Evolutionary conservation across 1,140 invertebrate genomes (phyloP).

Genomic region (Aphis gossypii): DNA sequence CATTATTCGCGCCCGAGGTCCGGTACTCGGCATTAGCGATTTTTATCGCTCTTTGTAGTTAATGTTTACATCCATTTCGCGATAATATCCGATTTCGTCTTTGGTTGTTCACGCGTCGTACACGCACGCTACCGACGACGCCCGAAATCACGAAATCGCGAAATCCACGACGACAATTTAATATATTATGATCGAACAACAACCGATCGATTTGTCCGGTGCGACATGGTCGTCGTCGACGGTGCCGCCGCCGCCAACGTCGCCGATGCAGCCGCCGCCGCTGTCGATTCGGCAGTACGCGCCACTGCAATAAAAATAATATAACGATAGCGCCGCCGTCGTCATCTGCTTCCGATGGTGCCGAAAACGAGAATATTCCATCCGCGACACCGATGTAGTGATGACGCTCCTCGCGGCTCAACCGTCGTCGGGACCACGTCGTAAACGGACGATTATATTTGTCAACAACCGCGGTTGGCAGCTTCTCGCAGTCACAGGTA

Average conservation of each 20-base stretch:
- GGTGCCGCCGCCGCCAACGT: neutral
- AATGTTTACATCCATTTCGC: neutral
- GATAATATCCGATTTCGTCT: neutral
- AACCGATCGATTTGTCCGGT: neutral
- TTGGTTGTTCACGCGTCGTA: neutral
- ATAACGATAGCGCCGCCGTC: neutral
- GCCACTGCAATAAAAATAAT: neutral
- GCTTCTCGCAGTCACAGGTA: slow-evolving; percentile 16
- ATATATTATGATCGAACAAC: neutral
- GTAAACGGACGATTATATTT: neutral
- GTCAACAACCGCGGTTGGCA: too few species aligned
- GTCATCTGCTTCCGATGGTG: neutral
- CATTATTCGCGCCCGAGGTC: neutral
- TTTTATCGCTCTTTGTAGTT: neutral
- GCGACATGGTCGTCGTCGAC: slow-evolving; percentile 31
- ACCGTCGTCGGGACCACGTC: neutral
- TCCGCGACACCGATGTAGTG: slow-evolving; percentile 16
- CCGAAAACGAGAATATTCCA: neutral
- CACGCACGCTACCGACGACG: neutral
- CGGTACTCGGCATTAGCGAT: neutral
- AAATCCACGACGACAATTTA: neutral
- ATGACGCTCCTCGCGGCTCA: neutral
- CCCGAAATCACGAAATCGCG: neutral
- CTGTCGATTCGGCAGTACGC: neutral
- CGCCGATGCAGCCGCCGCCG: neutral